These are phyloP conservation scores for Tortricodes alternella DNA, from an alignment of 2,888 invertebrate genomes.

Conservation along the genomic window DNA sequence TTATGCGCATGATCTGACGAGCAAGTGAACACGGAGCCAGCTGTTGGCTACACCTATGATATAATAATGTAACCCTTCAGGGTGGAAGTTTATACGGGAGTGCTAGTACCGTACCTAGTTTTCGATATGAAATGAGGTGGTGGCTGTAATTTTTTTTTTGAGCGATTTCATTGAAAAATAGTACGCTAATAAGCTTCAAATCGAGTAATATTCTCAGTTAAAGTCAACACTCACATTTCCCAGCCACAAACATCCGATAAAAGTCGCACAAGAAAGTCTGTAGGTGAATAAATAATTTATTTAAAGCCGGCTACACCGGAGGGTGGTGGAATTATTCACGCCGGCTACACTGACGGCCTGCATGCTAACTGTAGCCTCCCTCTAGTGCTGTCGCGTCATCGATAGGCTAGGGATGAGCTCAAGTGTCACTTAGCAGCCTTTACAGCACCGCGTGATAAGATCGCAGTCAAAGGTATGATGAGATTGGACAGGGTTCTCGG, in stretches of 20 bases:
- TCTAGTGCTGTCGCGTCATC: constrained; percentile 34
- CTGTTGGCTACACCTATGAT: no score
- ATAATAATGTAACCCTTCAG: no score
- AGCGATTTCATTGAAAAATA: no score
- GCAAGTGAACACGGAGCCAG: no score
- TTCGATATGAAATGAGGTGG: no score
- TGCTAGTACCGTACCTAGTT: no score
- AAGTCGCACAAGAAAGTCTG: constrained; percentile 36
- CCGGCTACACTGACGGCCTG: constrained; percentile 54
- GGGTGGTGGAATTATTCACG: constrained; percentile 59
- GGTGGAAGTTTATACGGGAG: no score
- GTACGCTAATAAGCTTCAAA: no score
- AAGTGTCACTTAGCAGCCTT: not conserved
- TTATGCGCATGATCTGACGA: not conserved
- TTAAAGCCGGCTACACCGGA: constrained; percentile 35
- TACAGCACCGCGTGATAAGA: not conserved
- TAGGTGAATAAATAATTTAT: constrained; percentile 57
- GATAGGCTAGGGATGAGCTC: constrained; percentile 28
- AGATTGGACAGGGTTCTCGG: no score
- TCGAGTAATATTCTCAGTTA: no score
- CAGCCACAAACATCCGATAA: constrained; percentile 12
- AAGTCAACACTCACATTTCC: not conserved
- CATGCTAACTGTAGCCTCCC: constrained; percentile 42
- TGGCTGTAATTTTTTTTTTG: no score
- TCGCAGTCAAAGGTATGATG: not conserved